Evolutionary conservation across 2,113 vertebrate genomes (phyloP), one percentile per base, ranked within the genome.

Genomic region (Pachypanchax playfairii): DNA sequence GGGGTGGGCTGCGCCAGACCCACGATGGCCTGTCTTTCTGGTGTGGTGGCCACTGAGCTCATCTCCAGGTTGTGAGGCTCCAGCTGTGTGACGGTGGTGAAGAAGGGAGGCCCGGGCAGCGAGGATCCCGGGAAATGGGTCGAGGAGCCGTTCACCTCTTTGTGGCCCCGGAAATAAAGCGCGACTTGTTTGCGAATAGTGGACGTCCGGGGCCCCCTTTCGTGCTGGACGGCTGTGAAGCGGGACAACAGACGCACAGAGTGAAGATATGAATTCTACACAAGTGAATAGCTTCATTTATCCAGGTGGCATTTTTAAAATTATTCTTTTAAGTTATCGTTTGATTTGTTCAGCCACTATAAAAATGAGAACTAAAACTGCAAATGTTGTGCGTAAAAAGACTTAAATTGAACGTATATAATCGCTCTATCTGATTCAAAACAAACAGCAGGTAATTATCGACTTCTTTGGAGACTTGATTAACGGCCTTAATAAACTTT

Each of bases 171-270:
- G 89, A 98, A 99, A 89, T 99, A 99, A 22, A 99, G 93, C 36
- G 97, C 97, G 73, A 99, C 97, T 85, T 99, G 97, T 86, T 99
- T 99, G 75, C 97, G 93, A 81, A 99, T 98, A 41, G 97, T 99
- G 47, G 97, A 99, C 1, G 97, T 98, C 63, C 97, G 93, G 38
- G 97, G 97, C 0, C 97, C 97, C 78, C 97, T 91, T 82, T 99
- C 97, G 0, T 99, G 97, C 84, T 99, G 97, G 81, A 99, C 97
- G 1, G 97, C 97, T 99, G 88, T 48, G 6, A 54, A 75, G 58
- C 33, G 46, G 25, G 28, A 77, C 59, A 75, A 41, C 20, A 29
- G 26, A n/a, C n/a, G 11, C 20, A 31, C 39, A 47, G 15, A 70
- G 62, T 75, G 21, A 77, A 52, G 35, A 47, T 47, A 31, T 56